Base-by-base conservation (phyloP, 1,140 invertebrate species). In the Lordiphosa mommai region DNA sequence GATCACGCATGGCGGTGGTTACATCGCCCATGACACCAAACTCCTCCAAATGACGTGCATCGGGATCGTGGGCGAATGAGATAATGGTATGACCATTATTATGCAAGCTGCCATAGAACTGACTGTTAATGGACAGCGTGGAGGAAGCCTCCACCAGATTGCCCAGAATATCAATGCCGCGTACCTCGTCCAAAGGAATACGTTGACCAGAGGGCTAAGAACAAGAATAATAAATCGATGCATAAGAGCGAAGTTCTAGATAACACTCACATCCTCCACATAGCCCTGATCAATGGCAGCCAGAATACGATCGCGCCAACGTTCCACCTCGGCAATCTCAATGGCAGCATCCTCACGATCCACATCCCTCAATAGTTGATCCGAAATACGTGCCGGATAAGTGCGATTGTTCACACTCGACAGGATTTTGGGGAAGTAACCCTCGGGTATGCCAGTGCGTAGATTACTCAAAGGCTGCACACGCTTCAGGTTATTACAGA, bases 1-100 rank as follows among this genome's bases (percentile, higher is more conserved):
- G 93, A 86, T 94, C 93, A 36, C 93, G 89, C 92, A 94, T 93
- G 1, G 93, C 88, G 6, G 92, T 93, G 0, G 92, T 91, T n/a
- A 92, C 90, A 68, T 94, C 93, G 7, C 91, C 92, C 88, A 94
- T 93, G 0, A 93, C 91, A 36, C 92, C 89, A 55, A 92, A 92
- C 1, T 89, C 89, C 89, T 93, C 92, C 61, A 93, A 88, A 58
- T 92, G 91, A 4, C 90, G 88, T 33, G 90, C 82, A 8, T 91
- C 90, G 1, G 93, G 93, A 84, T 94, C 93, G 68, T 94, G 93
- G 43, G 91, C 88, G 56, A 90, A 92, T 1, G 91, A 91, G 48
- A 93, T 91, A 20, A 92, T 89, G 12, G 91, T 90, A 67, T 94
- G 93, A 0, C 92, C 93, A 47, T 91, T 89, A 80, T 94, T 94